A percentile compares a stretch with the other conserved stretches of the same genome.
Evolutionary conservation across 2,797 vertebrate species (phyloP).

Genomic region (Toxotes lorentzi): DNA sequence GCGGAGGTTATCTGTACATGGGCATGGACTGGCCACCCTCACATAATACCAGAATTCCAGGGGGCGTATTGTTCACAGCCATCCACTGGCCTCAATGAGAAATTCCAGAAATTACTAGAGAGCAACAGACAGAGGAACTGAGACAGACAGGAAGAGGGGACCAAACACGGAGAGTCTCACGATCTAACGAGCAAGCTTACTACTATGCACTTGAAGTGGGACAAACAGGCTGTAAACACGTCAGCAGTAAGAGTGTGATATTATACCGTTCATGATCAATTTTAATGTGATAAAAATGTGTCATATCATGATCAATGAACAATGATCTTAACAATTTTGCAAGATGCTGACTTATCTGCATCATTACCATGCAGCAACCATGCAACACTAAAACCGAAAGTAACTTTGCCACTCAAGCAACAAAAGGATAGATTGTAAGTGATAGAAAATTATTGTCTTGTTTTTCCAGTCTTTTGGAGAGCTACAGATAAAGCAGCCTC

Average conservation of each 20-base stretch:
- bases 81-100: constrained; percentile 51
- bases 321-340: background rate
- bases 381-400: background rate
- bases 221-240: background rate
- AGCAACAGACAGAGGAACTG: constrained; percentile 46
- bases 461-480: constrained; percentile 4
- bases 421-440: background rate
- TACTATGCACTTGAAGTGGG: background rate
- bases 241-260: background rate
- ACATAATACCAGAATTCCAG: constrained; percentile 43
- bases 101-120: constrained; percentile 62
- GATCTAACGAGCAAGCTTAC: background rate
- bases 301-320: too few species aligned
- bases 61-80: constrained; percentile 53
- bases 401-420: background rate
- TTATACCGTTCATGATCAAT: background rate
- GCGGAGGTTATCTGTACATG: constrained; percentile 7
- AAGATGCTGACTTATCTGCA: background rate
- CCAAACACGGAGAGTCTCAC: background rate
- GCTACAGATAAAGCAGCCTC: constrained; percentile 15
- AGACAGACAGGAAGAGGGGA: constrained; percentile 37
- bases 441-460: background rate
- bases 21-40: constrained; percentile 40
- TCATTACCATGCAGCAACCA: background rate
- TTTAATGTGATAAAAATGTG: background rate